Conservation (phyloP, 2,888 invertebrate genomes). For the Drosophila ustulata region DNA sequence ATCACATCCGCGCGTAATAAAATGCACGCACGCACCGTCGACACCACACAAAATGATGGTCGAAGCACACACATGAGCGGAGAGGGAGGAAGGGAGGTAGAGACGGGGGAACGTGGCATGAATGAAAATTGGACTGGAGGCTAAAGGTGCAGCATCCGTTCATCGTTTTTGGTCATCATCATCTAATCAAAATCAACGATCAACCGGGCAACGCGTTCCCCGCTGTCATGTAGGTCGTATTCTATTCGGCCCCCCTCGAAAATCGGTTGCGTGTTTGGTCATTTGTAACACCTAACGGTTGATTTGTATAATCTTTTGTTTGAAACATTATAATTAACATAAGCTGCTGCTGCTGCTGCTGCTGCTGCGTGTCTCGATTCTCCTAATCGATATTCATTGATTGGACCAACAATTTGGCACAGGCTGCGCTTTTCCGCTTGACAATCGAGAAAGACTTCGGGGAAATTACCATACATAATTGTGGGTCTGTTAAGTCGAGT, state of each 20-base stretch:
- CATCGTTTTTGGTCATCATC: slow-evolving; percentile 36
- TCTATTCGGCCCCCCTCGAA: no score
- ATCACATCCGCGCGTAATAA: slow-evolving; percentile 78
- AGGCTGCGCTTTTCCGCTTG: slow-evolving; percentile 6
- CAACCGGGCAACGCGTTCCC: slow-evolving; percentile 46
- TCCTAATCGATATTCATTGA: slow-evolving; percentile 38
- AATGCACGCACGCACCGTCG: slow-evolving; percentile 74
- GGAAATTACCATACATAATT: slow-evolving; percentile 37
- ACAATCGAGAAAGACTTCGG: background rate
- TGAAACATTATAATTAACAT: slow-evolving; percentile 70
- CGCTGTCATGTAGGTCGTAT: slow-evolving; percentile 45
- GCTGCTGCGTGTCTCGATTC: slow-evolving; percentile 28
- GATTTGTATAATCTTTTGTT: slow-evolving; percentile 71
- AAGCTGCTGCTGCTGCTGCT: slow-evolving; percentile 46
- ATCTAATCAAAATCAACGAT: slow-evolving; percentile 75
- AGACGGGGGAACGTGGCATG: background rate
- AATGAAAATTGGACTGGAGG: slow-evolving; percentile 18
- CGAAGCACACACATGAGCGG: background rate
- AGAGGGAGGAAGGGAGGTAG: background rate
- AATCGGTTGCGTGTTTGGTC: slow-evolving; percentile 65
- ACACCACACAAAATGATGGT: slow-evolving; percentile 46
- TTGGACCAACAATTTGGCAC: slow-evolving; percentile 37
- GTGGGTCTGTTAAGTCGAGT: background rate
- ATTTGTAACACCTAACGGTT: slow-evolving; percentile 79
- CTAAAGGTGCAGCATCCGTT: slow-evolving; percentile 54